Percentiles rank a stretch among this genome's conserved stretches.
These are phyloP conservation scores for Parasteatoda lunata DNA, from an alignment of 2,888 invertebrate genomes.

Conservation along the genomic window DNA sequence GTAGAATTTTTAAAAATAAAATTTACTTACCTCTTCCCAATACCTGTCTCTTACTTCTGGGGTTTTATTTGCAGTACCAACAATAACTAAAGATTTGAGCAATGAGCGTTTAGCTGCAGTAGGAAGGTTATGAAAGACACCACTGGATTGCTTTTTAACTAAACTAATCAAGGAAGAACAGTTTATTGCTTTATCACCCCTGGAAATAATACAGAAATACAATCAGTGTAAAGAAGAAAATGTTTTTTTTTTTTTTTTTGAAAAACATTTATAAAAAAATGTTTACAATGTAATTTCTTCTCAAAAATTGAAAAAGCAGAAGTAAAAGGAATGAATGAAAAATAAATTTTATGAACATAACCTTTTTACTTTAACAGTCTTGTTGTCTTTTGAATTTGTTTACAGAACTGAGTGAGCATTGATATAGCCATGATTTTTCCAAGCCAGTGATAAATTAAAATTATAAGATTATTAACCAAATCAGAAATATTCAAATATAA, in stretches of 20 bases:
- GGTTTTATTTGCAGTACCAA: conserved; percentile 77
- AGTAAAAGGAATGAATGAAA: too few relatives aligned
- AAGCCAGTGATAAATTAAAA: too few relatives aligned
- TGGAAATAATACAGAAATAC: conserved; percentile 8
- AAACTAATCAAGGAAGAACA: conserved; percentile 65
- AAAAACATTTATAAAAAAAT: neutral
- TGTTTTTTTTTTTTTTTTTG: neutral
- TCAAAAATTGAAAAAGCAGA: neutral
- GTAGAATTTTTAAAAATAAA: neutral
- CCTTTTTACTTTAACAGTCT: too few relatives aligned
- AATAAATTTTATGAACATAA: too few relatives aligned
- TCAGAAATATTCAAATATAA: too few relatives aligned
- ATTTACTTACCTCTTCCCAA: conserved; percentile 72
- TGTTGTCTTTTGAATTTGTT: too few relatives aligned
- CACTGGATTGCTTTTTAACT: conserved; percentile 62
- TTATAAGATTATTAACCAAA: too few relatives aligned
- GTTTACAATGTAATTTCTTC: neutral
- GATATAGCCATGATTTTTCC: too few relatives aligned
- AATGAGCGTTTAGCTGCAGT: conserved; percentile 80
- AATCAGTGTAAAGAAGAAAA: too few relatives aligned
- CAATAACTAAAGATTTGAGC: conserved; percentile 83
- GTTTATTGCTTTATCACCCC: conserved; percentile 66
- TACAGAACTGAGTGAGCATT: too few relatives aligned
- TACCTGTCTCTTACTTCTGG: conserved; percentile 72
- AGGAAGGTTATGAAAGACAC: conserved; percentile 76